Conservation (phyloP, 1,140 invertebrate genomes). For the Ptiloglossa arizonensis region DNA sequence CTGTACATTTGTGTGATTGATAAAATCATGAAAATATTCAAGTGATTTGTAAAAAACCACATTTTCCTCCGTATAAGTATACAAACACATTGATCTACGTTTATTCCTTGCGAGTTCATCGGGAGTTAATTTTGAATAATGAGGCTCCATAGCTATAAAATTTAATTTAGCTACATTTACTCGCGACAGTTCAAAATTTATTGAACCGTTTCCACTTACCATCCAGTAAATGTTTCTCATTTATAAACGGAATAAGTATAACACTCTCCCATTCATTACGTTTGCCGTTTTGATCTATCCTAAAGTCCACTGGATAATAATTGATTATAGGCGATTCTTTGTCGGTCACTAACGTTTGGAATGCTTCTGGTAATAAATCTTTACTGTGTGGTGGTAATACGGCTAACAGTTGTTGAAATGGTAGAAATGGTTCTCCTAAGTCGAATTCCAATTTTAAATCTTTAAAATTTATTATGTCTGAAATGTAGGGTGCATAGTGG, state of each 20-base stretch:
- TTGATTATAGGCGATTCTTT: conserved; percentile 92
- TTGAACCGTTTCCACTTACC: conserved; percentile 78
- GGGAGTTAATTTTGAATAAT: conserved; percentile 85
- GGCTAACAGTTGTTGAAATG: conserved; percentile 96
- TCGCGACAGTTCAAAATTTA: conserved; percentile 1
- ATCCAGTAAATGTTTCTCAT: conserved; percentile 84
- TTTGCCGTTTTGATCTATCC: conserved; percentile 96
- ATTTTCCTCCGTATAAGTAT: conserved; percentile 85
- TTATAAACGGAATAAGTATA: conserved; percentile 97
- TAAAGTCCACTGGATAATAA: conserved; percentile 95
- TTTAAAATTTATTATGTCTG: conserved; percentile 93
- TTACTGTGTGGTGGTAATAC: conserved; percentile 94
- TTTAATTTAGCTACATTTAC: conserved; percentile 81
- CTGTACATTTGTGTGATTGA: conserved; percentile 83
- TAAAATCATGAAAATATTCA: conserved; percentile 86
- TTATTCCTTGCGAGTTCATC: conserved; percentile 90
- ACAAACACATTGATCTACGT: conserved; percentile 93
- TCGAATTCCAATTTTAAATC: conserved; percentile 90
- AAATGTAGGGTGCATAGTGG: conserved; percentile 98
- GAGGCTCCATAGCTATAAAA: conserved; percentile 89
- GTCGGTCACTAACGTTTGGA: conserved; percentile 91
- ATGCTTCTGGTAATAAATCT: conserved; percentile 90
- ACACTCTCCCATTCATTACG: conserved; percentile 98
- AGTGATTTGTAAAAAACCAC: conserved; percentile 84
- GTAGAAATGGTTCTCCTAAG: conserved; percentile 93